phyloP scores from a whole-genome alignment of 2,113 vertebrate species.

The Rhinoderma darwinii region DNA sequence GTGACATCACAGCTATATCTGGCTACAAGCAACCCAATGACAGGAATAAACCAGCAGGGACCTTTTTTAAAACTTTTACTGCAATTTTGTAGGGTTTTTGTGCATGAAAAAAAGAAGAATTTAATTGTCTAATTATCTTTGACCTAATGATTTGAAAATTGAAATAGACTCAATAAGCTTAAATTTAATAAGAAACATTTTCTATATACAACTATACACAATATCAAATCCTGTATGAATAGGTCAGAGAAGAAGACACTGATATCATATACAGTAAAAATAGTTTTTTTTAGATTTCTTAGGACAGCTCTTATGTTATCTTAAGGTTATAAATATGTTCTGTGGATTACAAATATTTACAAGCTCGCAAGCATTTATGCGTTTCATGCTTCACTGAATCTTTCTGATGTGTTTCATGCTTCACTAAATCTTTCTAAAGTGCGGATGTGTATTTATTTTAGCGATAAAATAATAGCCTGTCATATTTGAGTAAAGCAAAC shows the following conservation, averaged over 20 bases:
- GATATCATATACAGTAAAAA: background rate
- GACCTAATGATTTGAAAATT: too few relatives aligned
- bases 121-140: too few relatives aligned
- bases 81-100: too few relatives aligned
- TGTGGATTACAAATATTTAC: conserved; percentile 14
- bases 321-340: conserved; percentile 29
- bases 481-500: background rate
- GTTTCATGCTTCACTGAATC: background rate
- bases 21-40: too few relatives aligned
- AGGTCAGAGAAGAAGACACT: background rate
- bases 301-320: background rate
- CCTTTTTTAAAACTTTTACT: too few relatives aligned
- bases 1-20: too few relatives aligned
- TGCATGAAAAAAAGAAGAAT: too few relatives aligned
- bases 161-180: too few relatives aligned
- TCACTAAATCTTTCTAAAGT: background rate
- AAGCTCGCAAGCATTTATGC: conserved; percentile 5
- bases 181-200: background rate
- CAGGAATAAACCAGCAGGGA: too few relatives aligned
- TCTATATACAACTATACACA: background rate
- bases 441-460: background rate
- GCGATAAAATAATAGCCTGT: background rate
- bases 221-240: background rate
- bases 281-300: background rate
- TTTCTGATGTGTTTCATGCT: background rate